Base-by-base conservation (phyloP, 2,797 vertebrate genomes). In the Trachops cirrhosus region DNA sequence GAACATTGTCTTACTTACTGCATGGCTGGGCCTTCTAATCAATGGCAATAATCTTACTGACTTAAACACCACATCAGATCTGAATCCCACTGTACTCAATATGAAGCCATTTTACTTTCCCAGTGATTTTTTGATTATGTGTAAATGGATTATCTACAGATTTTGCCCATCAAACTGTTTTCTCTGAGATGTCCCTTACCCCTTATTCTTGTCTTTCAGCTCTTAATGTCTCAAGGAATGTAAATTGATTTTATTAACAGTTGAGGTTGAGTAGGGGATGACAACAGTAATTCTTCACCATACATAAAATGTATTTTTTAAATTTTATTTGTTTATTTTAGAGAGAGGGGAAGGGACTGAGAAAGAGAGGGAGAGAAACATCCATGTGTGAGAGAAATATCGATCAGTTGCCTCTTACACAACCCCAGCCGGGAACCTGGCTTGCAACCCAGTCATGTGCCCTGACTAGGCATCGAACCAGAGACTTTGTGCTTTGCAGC, bases 161-260 rank as follows among this genome's bases (percentile, higher is more conserved):
- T 73, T 83, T 93, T 92, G 85, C 79, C 34, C 37, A 26, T 68
- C 41, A 46, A 19, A 73, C 39, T 77, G 3, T 91, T 93, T 68
- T 59, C 46, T 7, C 41, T 73, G 29, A 88, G 57, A n/a, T 64
- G 9, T 29, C 9, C 16, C n/a, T 80, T 62, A 16, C 11, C 3
- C 4, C 8, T 10, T 57, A 6, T 67, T 57, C 57, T 87, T 87
- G 19, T 80, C 80, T 71, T 67, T 77, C 18, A 50, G 15, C 34
- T 44, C 37, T 90, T 87, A 46, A 68, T 96, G 84, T 88, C 89
- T 94, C 57, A 93, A 80, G 71, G 41, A 74, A 90, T 73, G 9
- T 92, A 78, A 90, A 83, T 10, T 79, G 68, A 67, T 80, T 74
- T 84, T 89, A 59, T 34, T 89, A 68, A 68, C 46, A 78, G 41